Conservation (phyloP, 2,888 invertebrate genomes). For the Sepiola atlantica region DNA sequence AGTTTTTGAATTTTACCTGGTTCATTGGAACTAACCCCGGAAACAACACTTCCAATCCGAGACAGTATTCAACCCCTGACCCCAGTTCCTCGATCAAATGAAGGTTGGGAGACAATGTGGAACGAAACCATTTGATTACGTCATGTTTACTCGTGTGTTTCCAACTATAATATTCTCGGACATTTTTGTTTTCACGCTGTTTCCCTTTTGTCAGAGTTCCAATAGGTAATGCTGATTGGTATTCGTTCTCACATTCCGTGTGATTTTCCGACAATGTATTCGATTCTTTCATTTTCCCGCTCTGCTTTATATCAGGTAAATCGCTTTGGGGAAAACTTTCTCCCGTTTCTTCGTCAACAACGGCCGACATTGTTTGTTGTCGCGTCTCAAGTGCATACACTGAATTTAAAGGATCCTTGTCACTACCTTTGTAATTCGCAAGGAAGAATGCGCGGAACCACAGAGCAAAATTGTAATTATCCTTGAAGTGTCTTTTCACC, state of each 20-base stretch:
- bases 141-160: slow-evolving; percentile 11
- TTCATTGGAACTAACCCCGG: slow-evolving; percentile 6
- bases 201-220: neutral
- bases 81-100: neutral
- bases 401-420: neutral
- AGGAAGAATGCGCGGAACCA: slow-evolving; percentile 39
- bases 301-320: neutral
- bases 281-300: neutral
- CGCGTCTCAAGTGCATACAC: neutral
- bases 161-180: neutral
- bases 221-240: neutral
- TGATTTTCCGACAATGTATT: no score
- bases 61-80: neutral
- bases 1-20: neutral
- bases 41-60: slow-evolving; percentile 35
- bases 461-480: slow-evolving; percentile 32
- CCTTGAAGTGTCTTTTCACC: neutral
- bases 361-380: neutral
- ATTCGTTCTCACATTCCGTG: neutral
- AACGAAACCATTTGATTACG: slow-evolving; percentile 34
- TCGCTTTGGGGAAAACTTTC: neutral
- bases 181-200: neutral
- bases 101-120: neutral
- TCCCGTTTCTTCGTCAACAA: neutral
- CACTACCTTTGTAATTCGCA: neutral